These are phyloP conservation scores for Macrostomum cliftonense DNA, from an alignment of 2,888 invertebrate species.

Conservation along the genomic window DNA sequence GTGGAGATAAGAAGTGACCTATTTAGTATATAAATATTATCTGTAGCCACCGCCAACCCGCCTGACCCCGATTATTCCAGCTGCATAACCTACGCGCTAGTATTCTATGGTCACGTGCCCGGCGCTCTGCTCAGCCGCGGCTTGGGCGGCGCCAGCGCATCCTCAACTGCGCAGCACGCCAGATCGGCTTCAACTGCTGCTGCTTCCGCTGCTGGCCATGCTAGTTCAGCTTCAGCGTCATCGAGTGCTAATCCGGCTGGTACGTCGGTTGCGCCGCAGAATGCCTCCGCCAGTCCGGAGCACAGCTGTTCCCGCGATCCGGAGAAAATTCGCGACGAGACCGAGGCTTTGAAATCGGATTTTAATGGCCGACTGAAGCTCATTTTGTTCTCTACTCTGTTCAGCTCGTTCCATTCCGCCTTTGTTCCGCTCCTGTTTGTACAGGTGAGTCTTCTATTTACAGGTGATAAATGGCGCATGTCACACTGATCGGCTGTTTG, in stretches of 20 bases:
- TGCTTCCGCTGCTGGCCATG: neutral
- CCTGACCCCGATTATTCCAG: too few species aligned
- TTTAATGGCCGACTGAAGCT: constrained; percentile 74
- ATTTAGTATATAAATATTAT: too few species aligned
- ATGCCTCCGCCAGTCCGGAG: constrained; percentile 13
- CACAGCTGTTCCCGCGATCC: constrained; percentile 38
- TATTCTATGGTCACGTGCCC: constrained; percentile 2
- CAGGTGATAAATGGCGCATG: too few species aligned
- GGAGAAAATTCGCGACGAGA: constrained; percentile 52
- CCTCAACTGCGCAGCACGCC: neutral
- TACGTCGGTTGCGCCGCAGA: too few species aligned
- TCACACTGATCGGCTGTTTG: too few species aligned
- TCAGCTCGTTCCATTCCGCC: constrained; percentile 68
- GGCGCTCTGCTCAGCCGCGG: neutral
- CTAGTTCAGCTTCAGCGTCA: neutral
- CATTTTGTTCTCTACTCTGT: constrained; percentile 61
- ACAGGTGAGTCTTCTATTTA: constrained; percentile 46
- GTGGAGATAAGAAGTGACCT: too few species aligned
- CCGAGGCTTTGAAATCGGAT: constrained; percentile 60
- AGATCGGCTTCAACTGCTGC: neutral
- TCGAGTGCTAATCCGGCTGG: too few species aligned
- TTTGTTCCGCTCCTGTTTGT: constrained; percentile 75
- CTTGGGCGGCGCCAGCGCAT: neutral
- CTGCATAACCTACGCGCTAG: constrained; percentile 1
- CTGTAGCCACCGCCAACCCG: too few species aligned